Base-by-base conservation (phyloP, 23 tunicate genomes). In the Trididemnum nubilum region DNA sequence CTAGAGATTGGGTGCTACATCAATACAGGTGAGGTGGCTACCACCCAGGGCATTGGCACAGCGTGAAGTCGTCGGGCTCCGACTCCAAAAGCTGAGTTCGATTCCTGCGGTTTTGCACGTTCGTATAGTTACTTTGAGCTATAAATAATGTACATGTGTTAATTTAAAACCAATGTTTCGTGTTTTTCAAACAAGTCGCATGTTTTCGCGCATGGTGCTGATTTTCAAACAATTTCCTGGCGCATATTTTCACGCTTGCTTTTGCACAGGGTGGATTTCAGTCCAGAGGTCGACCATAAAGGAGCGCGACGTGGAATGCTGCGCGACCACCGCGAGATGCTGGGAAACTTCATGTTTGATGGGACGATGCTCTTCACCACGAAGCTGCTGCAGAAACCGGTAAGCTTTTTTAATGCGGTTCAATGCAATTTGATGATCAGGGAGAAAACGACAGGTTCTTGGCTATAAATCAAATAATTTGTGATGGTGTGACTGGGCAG, bases 261-360 rank as follows among this genome's bases (percentile, higher is more conserved):
- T n/a, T n/a, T n/a, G n/a, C n/a, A n/a, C 74, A 93, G 98, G 32
- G 93, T 93, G 24, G 92, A 85, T 52, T 93, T 73, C 81, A 76
- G 67, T 23, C 98, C 98, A 1, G 87, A 93, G 23, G 89, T 93
- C 26, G 98, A 93, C 36, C 90, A 88, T 76, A 65, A 33, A 31
- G 87, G 85, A 1, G 98, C 93, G 23, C 79, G 98, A n/a, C 85
- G 81, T 52, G 98, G 93, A 33, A 93, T 93, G 98, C 40, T 93
- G 0, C 81, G 65, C n/a, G 89, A 88, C 29, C 98, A 93, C 73
- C 51, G 59, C 38, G 98, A 84, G 25, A 33, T 87, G 74, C 34
- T 93, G 23, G 89, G 89, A 30, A 76, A 80, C 22, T 87, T 78
- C 65, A 88, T 93, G 81, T 93, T 93, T 49, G 92, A 93, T 76